Conservation (phyloP, 2,888 invertebrate genomes). For the Notodonta dromedarius region DNA sequence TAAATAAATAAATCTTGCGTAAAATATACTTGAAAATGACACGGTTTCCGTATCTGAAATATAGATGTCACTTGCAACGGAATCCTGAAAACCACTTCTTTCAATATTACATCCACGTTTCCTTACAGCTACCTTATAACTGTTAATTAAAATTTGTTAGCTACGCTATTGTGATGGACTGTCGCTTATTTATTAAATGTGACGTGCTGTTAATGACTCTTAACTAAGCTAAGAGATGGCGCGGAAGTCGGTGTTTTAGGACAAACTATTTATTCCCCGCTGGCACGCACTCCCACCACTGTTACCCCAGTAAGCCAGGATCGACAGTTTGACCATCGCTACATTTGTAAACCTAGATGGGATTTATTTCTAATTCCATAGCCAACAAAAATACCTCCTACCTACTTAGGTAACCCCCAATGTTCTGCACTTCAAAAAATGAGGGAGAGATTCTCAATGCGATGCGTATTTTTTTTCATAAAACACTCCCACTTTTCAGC, state of each 20-base stretch:
- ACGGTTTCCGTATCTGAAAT: background rate
- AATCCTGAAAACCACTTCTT: conserved; percentile 31
- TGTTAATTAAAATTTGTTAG: conserved; percentile 53
- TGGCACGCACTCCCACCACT: too few relatives aligned
- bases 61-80: conserved; percentile 36
- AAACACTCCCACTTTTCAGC: background rate
- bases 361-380: too few relatives aligned
- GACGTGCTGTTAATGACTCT: conserved; percentile 55
- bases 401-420: too few relatives aligned
- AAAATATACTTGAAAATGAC: background rate
- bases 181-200: conserved; percentile 43
- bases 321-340: too few relatives aligned
- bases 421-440: too few relatives aligned
- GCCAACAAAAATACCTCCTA: too few relatives aligned
- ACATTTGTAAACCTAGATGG: too few relatives aligned
- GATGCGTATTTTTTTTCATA: too few relatives aligned
- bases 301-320: too few relatives aligned
- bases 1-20: too few relatives aligned
- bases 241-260: background rate
- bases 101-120: conserved; percentile 23
- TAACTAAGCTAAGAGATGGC: conserved; percentile 11
- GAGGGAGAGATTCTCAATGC: too few relatives aligned
- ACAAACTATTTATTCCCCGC: background rate
- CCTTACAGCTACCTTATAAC: conserved; percentile 37
- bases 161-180: conserved; percentile 66